Percentiles rank a stretch among this genome's conserved stretches.
These are phyloP conservation scores for Cataglyphis livida DNA, from an alignment of 2,888 invertebrate genomes.

Conservation along the genomic window DNA sequence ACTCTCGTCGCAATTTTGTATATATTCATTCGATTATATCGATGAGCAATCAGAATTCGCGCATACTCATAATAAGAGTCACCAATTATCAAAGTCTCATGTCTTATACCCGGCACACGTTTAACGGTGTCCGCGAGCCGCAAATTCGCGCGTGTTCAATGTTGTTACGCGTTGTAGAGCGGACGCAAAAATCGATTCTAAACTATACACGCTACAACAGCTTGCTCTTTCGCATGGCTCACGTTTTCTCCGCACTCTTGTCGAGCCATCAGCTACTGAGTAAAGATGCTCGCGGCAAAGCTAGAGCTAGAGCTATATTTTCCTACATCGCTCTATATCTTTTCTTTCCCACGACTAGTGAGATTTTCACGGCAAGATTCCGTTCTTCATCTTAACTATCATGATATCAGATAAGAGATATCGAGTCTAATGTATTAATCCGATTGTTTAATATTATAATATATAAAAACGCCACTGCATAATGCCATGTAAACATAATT, in stretches of 20 bases:
- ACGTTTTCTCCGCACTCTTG: conserved; percentile 67
- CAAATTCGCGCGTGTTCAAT: not conserved
- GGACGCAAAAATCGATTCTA: conserved; percentile 69
- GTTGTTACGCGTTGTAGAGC: conserved; percentile 17
- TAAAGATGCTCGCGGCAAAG: not conserved
- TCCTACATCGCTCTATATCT: conserved; percentile 11
- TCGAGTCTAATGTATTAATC: not conserved
- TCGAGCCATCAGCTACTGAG: conserved; percentile 6
- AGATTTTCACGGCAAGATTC: conserved; percentile 10
- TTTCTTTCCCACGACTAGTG: conserved; percentile 14
- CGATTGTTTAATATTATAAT: not conserved
- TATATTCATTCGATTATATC: conserved; percentile 14
- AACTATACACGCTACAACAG: conserved; percentile 59
- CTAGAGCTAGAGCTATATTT: conserved; percentile 27
- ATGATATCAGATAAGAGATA: not conserved
- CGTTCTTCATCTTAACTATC: not conserved
- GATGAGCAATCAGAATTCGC: conserved; percentile 9
- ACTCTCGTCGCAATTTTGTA: not conserved
- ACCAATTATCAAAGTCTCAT: too few species aligned
- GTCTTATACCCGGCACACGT: too few species aligned
- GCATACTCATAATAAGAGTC: not conserved
- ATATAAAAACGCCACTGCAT: not conserved
- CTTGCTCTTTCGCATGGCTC: conserved; percentile 68
- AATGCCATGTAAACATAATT: not conserved
- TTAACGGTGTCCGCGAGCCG: not conserved